These are phyloP conservation scores for Pithys albifrons DNA, from an alignment of 2,113 vertebrate species.

Conservation along the genomic window DNA sequence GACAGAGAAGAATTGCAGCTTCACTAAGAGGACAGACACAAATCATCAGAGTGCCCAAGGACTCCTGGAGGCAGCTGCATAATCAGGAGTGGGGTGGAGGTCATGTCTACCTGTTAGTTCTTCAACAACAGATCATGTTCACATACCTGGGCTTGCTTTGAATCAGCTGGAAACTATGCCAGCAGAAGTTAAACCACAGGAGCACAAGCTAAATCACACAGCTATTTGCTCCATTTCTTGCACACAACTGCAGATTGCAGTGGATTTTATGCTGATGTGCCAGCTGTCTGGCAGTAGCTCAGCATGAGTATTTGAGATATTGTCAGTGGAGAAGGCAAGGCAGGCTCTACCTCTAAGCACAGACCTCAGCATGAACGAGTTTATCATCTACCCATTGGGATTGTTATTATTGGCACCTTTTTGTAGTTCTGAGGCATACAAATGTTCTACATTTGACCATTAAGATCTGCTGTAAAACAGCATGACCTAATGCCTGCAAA, in stretches of 20 bases:
- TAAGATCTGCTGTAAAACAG: background rate
- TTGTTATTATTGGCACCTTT: background rate
- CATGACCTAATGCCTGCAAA: background rate
- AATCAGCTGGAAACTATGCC: conserved; percentile 27
- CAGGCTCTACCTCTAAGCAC: background rate
- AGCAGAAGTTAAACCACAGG: background rate
- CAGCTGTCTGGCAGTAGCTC: background rate
- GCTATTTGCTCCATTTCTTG: conserved; percentile 33
- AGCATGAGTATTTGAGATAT: background rate
- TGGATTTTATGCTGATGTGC: conserved; percentile 17
- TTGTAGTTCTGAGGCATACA: background rate
- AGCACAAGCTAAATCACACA: conserved; percentile 18
- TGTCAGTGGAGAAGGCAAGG: background rate
- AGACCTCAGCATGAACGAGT: background rate
- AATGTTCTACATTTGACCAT: background rate
- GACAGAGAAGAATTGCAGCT: background rate
- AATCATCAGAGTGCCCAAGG: conserved; percentile 1
- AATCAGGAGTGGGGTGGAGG: background rate
- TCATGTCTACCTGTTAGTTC: conserved; percentile 18
- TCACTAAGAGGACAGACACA: background rate
- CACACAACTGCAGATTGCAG: background rate
- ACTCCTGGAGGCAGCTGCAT: background rate
- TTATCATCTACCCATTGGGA: background rate
- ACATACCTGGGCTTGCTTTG: conserved; percentile 30
- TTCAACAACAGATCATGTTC: background rate